Evolutionary conservation across 2,888 invertebrate genomes (phyloP).

Genomic region (Philonicus albiceps): DNA sequence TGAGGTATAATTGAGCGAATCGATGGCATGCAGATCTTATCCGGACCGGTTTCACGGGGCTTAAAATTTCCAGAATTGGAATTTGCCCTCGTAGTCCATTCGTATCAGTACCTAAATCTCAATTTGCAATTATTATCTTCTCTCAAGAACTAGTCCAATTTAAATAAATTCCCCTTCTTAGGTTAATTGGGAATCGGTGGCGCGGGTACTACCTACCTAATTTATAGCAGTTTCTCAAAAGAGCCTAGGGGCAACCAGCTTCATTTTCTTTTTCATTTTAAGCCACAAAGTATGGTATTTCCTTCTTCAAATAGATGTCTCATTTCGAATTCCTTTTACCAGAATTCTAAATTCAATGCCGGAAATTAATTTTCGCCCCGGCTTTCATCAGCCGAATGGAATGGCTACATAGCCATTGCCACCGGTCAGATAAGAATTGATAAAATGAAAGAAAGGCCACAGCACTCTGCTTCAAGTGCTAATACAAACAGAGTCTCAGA

Average conservation of each 20-base stretch:
- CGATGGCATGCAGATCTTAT: neutral
- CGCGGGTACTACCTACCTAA: neutral
- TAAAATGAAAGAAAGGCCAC: constrained; percentile 27
- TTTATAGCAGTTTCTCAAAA: neutral
- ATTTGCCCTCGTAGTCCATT: neutral
- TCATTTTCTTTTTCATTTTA: neutral
- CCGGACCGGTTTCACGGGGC: neutral
- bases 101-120: neutral
- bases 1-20: constrained; percentile 11
- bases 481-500: constrained; percentile 26
- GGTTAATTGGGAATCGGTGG: constrained; percentile 12
- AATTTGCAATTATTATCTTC: constrained; percentile 19
- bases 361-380: constrained; percentile 48
- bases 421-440: constrained; percentile 34
- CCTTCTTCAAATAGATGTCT: constrained; percentile 40
- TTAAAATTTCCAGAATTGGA: neutral
- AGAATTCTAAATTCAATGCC: constrained; percentile 48
- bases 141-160: constrained; percentile 14
- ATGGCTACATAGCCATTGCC: neutral
- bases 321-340: constrained; percentile 46
- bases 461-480: constrained; percentile 4
- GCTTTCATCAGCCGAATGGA: constrained; percentile 11
- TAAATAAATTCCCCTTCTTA: constrained; percentile 16
- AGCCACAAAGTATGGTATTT: constrained; percentile 10
- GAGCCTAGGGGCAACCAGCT: neutral